Percentiles rank a stretch among this genome's conserved stretches.
Conservation (phyloP, 1,140 invertebrate genomes). For the Manduca sexta region DNA sequence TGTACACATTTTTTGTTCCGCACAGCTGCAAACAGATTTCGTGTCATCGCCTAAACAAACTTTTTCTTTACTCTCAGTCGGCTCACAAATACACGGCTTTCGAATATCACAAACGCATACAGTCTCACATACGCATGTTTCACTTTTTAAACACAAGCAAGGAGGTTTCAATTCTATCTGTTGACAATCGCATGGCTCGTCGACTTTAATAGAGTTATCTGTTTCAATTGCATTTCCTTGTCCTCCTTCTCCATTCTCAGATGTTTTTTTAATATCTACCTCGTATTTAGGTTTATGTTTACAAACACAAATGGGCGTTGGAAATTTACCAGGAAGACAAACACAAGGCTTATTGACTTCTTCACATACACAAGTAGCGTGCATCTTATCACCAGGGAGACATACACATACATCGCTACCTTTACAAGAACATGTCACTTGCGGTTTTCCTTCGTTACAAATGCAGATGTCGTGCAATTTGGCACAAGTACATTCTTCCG, state of each 20-base stretch:
- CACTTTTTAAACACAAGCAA: constrained; percentile 40
- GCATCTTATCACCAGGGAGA: constrained; percentile 32
- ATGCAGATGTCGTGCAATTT: constrained; percentile 43
- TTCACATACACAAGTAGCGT: constrained; percentile 39
- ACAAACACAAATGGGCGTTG: constrained; percentile 42
- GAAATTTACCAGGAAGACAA: constrained; percentile 38
- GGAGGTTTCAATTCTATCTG: constrained; percentile 24
- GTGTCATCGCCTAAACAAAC: constrained; percentile 28
- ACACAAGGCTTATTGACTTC: constrained; percentile 47
- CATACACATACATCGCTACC: constrained; percentile 40
- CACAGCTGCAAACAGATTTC: constrained; percentile 44
- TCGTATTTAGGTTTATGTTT: constrained; percentile 33
- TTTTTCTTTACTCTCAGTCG: constrained; percentile 16
- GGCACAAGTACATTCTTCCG: constrained; percentile 37
- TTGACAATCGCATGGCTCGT: constrained; percentile 46
- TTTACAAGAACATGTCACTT: constrained; percentile 37
- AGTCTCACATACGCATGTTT: constrained; percentile 38
- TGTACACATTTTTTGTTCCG: constrained; percentile 26
- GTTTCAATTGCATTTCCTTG: no score
- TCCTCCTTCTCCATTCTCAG: not conserved
- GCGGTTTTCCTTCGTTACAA: constrained; percentile 35
- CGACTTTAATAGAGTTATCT: no score
- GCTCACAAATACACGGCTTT: constrained; percentile 38
- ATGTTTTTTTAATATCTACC: not conserved
- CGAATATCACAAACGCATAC: constrained; percentile 45